phyloP scores from a whole-genome alignment of 2,888 invertebrate species.

The Calliopum simillimum region DNA sequence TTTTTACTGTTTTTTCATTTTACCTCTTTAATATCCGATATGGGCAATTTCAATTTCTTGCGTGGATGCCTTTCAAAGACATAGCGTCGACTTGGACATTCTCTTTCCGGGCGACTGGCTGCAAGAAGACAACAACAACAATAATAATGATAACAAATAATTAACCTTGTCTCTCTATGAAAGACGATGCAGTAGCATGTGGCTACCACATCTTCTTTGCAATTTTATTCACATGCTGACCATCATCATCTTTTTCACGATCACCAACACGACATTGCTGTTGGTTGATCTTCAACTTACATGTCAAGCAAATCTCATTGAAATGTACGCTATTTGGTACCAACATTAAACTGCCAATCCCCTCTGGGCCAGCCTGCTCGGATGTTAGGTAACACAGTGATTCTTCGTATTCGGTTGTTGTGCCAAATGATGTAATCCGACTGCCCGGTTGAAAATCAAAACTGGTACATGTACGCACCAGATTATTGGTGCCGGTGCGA shows the following conservation, averaged over 20 bases:
- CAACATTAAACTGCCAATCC: conserved; percentile 88
- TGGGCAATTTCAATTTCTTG: conserved; percentile 83
- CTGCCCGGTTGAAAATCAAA: conserved; percentile 93
- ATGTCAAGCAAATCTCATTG: conserved; percentile 88
- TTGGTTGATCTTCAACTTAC: conserved; percentile 71
- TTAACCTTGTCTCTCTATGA: conserved; percentile 5
- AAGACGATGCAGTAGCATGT: not conserved
- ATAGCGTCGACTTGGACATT: conserved; percentile 89
- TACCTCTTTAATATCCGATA: conserved; percentile 86
- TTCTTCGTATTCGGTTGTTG: conserved; percentile 87
- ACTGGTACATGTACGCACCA: conserved; percentile 86
- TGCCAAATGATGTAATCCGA: conserved; percentile 84
- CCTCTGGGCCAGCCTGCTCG: conserved; percentile 89
- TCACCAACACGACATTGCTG: not conserved
- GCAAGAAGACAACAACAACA: conserved; percentile 25
- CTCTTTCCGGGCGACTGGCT: conserved; percentile 88
- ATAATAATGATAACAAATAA: conserved; percentile 6
- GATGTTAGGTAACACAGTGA: conserved; percentile 87
- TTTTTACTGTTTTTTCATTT: not conserved
- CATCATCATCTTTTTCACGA: not conserved
- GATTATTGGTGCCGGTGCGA: conserved; percentile 79
- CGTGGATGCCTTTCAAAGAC: conserved; percentile 89
- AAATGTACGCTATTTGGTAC: conserved; percentile 92
- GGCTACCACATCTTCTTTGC: not conserved
- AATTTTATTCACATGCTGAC: not conserved